These are phyloP conservation scores for Drosophila kurseongensis DNA, from an alignment of 1,140 invertebrate genomes.

Conservation along the genomic window DNA sequence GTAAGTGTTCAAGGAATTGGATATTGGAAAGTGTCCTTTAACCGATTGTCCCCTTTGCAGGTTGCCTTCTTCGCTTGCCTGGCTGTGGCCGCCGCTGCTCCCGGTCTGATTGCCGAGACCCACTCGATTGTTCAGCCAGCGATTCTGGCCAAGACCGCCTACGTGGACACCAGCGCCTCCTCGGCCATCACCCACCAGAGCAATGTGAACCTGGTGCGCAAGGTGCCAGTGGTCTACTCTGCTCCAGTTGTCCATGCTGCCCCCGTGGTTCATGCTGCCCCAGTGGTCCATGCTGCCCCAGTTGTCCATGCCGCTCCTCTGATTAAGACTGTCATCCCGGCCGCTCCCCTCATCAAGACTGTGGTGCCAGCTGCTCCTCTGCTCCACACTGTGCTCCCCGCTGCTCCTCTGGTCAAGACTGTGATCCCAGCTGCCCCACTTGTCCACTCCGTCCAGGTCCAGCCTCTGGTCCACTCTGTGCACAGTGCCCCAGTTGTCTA, in stretches of 20 bases:
- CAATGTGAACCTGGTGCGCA: slow-evolving; percentile 74
- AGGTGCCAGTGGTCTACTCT: slow-evolving; percentile 59
- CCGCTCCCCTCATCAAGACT: slow-evolving; percentile 63
- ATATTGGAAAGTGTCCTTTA: neutral
- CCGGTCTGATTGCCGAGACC: slow-evolving; percentile 69
- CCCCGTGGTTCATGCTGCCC: slow-evolving; percentile 34
- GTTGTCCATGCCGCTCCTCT: slow-evolving; percentile 65
- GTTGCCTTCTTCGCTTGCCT: slow-evolving; percentile 72
- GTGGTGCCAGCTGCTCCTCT: slow-evolving; percentile 55
- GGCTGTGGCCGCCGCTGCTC: slow-evolving; percentile 71
- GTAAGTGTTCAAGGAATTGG: slow-evolving; percentile 51
- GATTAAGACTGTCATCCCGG: slow-evolving; percentile 51
- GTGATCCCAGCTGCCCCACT: slow-evolving; percentile 61
- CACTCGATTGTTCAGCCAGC: slow-evolving; percentile 72
- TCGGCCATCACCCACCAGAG: slow-evolving; percentile 86
- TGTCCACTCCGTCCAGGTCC: slow-evolving; percentile 53
- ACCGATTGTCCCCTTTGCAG: slow-evolving; percentile 12
- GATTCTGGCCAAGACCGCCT: slow-evolving; percentile 68
- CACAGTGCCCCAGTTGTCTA: slow-evolving; percentile 68
- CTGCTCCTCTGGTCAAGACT: slow-evolving; percentile 40
- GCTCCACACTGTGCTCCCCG: slow-evolving; percentile 51
- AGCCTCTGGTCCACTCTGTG: slow-evolving; percentile 61
- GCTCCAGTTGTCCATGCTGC: slow-evolving; percentile 65
- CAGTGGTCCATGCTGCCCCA: slow-evolving; percentile 66
- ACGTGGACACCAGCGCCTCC: slow-evolving; percentile 72